Evolutionary conservation across 35 echinoderm and acorn worm genomes (phyloP), one percentile per base, ranked within the genome.

Genomic region (Apostichopus californicus): DNA sequence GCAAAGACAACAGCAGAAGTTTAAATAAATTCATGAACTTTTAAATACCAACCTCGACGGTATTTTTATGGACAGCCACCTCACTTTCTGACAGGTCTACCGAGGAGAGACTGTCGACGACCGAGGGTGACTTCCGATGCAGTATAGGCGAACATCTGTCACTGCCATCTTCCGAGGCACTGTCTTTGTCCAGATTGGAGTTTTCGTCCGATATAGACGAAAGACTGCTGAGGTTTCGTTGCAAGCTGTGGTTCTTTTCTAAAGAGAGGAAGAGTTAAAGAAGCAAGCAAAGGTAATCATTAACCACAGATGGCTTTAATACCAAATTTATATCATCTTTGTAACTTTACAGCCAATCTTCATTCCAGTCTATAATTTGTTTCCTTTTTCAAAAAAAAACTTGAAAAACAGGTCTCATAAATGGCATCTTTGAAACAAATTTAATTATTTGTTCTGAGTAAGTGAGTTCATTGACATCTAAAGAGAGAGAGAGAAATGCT

Each of bases 171-270:
- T 89, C 86, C 0, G 86, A 89, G 10, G 57, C 86, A 66, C 86
- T 89, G 25, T 89, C 86, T 34, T 89, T 68, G 86, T 89, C 86
- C 7, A 72, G 11, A 46, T 89, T 89, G 15, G 86, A 89, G 86
- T 73, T 89, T 73, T 72, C 68, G 63, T 89, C 86, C 17, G 86
- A 68, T 52, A 89, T 89, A 5, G 81, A 85, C 15, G 81, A 85
- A 23, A 85, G 81, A 14, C 28, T 73, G 46, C 61, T 72, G 23
- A 89, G 86, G 7, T 28, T 72, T 54, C 86, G 86, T 28, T 66
- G 86, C 26, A 87, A 65, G 57, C 26, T 64, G 23, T 87, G 59
- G 55, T 59, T 87, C 18, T 22, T 87, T 24, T 87, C 86, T 87
- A 20, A 46, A 46, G 34, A 10, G 20, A 46, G 34, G 3, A 2